phyloP scores from a whole-genome alignment of 2,888 invertebrate genomes.

The Luperina nickerlii region DNA sequence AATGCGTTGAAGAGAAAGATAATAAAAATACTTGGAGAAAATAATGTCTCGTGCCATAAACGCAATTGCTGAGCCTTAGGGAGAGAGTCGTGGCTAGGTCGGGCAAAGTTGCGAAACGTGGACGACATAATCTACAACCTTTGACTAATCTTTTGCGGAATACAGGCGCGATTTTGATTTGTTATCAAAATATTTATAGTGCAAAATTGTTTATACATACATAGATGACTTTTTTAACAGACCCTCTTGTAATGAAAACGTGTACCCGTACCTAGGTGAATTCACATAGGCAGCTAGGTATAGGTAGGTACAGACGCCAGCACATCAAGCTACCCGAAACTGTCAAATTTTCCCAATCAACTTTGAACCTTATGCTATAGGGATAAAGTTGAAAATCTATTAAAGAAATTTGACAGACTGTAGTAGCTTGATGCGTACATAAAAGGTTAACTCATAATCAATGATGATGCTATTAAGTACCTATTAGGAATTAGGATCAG shows the following conservation, averaged over 20 bases:
- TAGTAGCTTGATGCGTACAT: no score
- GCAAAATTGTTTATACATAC: no score
- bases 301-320: no score
- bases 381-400: no score
- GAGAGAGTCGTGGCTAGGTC: not conserved
- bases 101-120: not conserved
- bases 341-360: no score
- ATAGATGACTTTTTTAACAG: no score
- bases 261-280: no score
- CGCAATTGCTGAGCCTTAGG: not conserved
- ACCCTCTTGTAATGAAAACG: not conserved
- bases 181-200: not conserved
- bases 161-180: not conserved
- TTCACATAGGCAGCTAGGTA: no score
- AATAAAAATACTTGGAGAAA: not conserved
- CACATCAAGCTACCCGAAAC: no score
- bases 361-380: no score
- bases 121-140: not conserved
- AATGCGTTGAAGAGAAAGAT: not conserved
- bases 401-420: no score
- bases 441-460: not conserved
- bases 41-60: not conserved
- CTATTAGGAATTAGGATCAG: not conserved
- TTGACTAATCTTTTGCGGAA: not conserved
- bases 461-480: slow-evolving; percentile 5